A percentile compares a stretch with the other conserved stretches of the same genome.
These are phyloP conservation scores for Malthinus seriepunctatus DNA, from an alignment of 2,888 invertebrate genomes.

Conservation along the genomic window DNA sequence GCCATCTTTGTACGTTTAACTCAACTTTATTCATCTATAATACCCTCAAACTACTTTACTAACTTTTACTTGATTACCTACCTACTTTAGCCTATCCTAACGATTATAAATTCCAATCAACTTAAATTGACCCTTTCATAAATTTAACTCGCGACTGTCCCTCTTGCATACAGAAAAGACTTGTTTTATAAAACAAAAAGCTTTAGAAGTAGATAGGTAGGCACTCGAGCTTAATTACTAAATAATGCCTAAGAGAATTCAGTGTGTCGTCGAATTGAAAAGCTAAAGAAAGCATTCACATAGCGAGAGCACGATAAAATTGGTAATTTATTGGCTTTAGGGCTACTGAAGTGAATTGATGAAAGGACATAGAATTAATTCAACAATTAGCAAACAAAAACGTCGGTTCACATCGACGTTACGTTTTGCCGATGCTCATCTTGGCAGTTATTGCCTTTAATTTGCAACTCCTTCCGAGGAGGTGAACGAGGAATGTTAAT, in stretches of 20 bases:
- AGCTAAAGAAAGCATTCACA: constrained; percentile 36
- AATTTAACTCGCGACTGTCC: too few relatives aligned
- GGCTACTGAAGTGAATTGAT: constrained; percentile 43
- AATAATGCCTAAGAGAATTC: constrained; percentile 24
- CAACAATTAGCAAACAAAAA: constrained; percentile 56
- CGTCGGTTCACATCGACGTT: constrained; percentile 48
- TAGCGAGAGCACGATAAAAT: constrained; percentile 38
- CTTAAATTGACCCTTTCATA: not conserved
- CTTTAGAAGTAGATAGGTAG: not conserved
- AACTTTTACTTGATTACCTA: constrained; percentile 20
- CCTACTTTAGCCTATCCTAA: too few relatives aligned
- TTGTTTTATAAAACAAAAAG: too few relatives aligned
- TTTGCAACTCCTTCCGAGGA: constrained; percentile 53
- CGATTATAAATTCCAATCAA: constrained; percentile 3
- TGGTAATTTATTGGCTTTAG: constrained; percentile 38
- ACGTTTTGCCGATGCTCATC: constrained; percentile 49
- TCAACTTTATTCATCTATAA: constrained; percentile 30
- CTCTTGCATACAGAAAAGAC: too few relatives aligned
- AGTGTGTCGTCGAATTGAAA: constrained; percentile 24
- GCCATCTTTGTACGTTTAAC: constrained; percentile 30
- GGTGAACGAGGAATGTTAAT: constrained; percentile 57
- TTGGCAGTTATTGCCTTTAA: constrained; percentile 56
- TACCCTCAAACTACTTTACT: constrained; percentile 27
- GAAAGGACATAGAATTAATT: constrained; percentile 52
- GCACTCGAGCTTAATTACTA: constrained; percentile 16